Evolutionary conservation across 2,113 vertebrate species (phyloP).

Genomic region (Raja brachyura): DNA sequence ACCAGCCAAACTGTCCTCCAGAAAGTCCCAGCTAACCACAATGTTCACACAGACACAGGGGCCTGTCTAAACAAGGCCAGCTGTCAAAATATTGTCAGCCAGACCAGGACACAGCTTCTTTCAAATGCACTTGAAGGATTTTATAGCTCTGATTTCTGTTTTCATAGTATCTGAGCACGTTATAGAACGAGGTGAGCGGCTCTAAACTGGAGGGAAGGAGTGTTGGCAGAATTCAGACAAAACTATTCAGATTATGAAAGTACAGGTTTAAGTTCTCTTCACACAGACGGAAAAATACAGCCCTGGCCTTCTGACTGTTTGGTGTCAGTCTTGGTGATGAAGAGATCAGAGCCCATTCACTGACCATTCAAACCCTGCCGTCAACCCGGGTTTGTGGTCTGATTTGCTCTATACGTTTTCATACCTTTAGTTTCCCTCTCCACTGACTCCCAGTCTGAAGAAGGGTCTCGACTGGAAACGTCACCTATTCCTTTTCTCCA

Average conservation of each 20-base stretch:
- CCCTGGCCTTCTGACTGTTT: background rate
- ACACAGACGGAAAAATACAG: too few relatives aligned
- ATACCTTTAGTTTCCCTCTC: too few relatives aligned
- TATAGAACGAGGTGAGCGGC: background rate
- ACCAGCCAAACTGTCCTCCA: conserved; percentile 62
- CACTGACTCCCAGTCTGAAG: too few relatives aligned
- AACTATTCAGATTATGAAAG: conserved; percentile 9
- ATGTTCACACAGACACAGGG: conserved; percentile 51
- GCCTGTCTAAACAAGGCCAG: conserved; percentile 70
- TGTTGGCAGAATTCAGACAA: background rate
- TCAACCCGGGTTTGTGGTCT: background rate
- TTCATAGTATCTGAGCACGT: conserved; percentile 39
- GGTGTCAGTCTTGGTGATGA: background rate
- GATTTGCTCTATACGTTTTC: too few relatives aligned
- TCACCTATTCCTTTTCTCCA: too few relatives aligned
- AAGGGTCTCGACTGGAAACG: too few relatives aligned
- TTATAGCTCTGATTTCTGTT: conserved; percentile 58
- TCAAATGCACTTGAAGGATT: conserved; percentile 33
- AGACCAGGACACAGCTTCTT: conserved; percentile 64
- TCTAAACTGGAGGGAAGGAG: background rate
- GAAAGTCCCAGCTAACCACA: conserved; percentile 59
- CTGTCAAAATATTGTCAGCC: conserved; percentile 64
- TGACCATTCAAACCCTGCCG: background rate
- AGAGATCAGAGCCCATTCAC: background rate
- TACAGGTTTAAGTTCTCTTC: background rate